Conservation (phyloP, 2,797 vertebrate genomes). For the Antennarius maculatus region DNA sequence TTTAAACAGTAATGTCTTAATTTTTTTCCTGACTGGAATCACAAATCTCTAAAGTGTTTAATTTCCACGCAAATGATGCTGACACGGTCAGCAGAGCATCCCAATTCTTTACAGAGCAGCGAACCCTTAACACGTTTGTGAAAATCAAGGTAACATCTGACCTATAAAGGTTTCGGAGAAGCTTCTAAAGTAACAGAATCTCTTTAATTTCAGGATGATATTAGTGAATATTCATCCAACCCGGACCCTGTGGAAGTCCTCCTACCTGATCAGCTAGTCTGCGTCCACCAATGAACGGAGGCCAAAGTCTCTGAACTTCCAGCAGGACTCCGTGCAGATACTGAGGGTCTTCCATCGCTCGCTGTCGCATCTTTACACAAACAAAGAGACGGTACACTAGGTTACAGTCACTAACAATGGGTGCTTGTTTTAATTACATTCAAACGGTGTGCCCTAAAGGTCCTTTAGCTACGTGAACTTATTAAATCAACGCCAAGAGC, state of each 20-base stretch:
- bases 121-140: not conserved
- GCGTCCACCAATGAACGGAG: constrained; percentile 73
- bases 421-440: too few species aligned
- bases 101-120: not conserved
- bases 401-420: not conserved
- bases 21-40: too few species aligned
- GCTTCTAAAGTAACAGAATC: too few species aligned
- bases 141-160: not conserved
- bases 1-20: too few species aligned
- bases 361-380: constrained; percentile 35
- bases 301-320: constrained; percentile 76
- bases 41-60: too few species aligned
- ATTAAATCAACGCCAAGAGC: not conserved
- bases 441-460: not conserved
- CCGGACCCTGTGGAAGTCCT: too few species aligned
- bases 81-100: not conserved
- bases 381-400: not conserved
- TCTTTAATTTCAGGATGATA: not conserved
- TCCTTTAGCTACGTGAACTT: not conserved
- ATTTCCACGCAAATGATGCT: not conserved
- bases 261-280: constrained; percentile 69
- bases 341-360: constrained; percentile 43
- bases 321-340: constrained; percentile 64
- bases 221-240: not conserved
- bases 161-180: too few species aligned